Evolutionary conservation across 2,797 vertebrate genomes (phyloP).

Genomic region (Argya squamiceps): DNA sequence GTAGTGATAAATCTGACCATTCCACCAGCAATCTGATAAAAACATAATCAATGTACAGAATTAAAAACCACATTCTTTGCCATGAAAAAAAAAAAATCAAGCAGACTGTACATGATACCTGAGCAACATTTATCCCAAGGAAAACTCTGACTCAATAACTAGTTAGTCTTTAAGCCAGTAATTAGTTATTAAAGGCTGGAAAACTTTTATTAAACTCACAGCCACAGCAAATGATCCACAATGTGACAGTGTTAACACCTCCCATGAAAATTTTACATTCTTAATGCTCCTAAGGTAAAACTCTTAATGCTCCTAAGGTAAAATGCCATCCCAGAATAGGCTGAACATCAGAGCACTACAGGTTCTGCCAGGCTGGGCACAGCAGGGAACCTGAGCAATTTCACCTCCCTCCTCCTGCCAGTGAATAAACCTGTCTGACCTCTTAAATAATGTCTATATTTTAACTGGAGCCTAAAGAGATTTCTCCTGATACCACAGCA

Average conservation of each 20-base stretch:
- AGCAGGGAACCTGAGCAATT: background rate
- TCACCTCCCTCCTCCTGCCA: background rate
- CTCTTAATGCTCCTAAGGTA: background rate
- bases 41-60: background rate
- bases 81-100: background rate
- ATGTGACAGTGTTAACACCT: background rate
- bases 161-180: background rate
- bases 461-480: background rate
- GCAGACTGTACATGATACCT: background rate
- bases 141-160: background rate
- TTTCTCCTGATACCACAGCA: background rate
- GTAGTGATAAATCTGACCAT: background rate
- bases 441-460: background rate
- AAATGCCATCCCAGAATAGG: background rate
- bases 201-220: background rate
- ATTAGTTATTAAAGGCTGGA: background rate
- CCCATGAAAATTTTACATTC: background rate
- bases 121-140: background rate
- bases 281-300: background rate
- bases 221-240: background rate
- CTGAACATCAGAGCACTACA: background rate
- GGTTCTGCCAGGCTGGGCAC: slow-evolving; percentile 1
- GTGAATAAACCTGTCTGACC: background rate
- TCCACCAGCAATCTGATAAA: background rate
- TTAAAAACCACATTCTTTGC: background rate